phyloP scores from a whole-genome alignment of 2,113 vertebrate species.

The Ariopsis seemanni region DNA sequence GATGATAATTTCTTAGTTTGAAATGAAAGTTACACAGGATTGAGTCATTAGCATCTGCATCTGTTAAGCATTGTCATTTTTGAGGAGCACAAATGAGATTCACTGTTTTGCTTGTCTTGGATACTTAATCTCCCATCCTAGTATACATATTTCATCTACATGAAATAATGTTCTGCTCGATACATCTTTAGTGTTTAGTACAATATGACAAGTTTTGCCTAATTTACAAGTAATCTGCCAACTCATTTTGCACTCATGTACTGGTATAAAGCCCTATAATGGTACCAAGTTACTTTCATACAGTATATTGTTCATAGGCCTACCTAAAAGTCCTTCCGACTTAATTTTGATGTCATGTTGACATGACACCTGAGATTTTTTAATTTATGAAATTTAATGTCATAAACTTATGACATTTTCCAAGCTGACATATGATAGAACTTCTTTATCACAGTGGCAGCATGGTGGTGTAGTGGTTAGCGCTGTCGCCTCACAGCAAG shows the following conservation, averaged over 20 bases:
- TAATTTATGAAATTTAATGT: background rate
- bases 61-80: constrained; percentile 57
- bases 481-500: too few relatives aligned
- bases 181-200: background rate
- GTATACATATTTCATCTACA: background rate
- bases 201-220: background rate
- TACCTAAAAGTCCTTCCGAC: background rate
- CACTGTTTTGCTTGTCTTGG: constrained; percentile 20
- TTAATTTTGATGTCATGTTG: background rate
- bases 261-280: background rate
- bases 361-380: background rate
- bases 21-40: constrained; percentile 55
- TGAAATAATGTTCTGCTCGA: background rate
- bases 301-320: background rate
- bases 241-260: background rate
- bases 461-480: too few relatives aligned
- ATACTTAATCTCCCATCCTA: constrained; percentile 11
- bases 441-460: background rate
- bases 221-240: background rate
- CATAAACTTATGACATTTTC: background rate
- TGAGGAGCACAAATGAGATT: constrained; percentile 12
- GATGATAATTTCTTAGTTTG: constrained; percentile 56
- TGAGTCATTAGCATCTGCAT: constrained; percentile 62
- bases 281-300: background rate
- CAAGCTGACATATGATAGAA: background rate